Evolutionary conservation across 2,888 invertebrate genomes (phyloP).

Genomic region (Coleophora deauratella): DNA sequence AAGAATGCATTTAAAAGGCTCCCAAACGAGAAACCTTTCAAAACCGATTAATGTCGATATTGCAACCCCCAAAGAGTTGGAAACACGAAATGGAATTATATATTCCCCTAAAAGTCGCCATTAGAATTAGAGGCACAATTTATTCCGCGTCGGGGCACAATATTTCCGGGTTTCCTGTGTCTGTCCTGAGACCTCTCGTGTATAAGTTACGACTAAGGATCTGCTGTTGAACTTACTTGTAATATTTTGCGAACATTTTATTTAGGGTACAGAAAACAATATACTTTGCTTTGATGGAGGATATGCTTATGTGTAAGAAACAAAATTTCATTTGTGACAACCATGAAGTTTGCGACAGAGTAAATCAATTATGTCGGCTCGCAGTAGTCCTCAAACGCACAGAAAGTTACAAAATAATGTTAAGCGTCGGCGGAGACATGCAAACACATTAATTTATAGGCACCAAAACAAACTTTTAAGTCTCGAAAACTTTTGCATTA

Average conservation of each 20-base stretch:
- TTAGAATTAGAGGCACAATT: conserved; percentile 62
- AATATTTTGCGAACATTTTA: no score
- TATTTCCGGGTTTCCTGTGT: conserved; percentile 31
- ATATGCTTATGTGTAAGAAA: neutral
- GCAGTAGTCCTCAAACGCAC: conserved; percentile 15
- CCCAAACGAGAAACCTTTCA: conserved; percentile 58
- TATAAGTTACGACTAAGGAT: conserved; percentile 10
- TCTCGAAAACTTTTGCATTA: conserved; percentile 65
- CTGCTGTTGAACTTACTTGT: no score
- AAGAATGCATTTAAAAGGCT: conserved; percentile 43
- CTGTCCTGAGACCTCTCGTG: conserved; percentile 11
- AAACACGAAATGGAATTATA: conserved; percentile 68
- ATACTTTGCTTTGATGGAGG: no score
- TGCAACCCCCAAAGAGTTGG: conserved; percentile 64
- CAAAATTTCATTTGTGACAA: neutral
- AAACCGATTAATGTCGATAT: conserved; percentile 63
- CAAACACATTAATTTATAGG: conserved; percentile 68
- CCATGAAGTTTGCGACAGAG: no score
- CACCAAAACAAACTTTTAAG: conserved; percentile 59
- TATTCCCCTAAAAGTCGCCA: conserved; percentile 65
- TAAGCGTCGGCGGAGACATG: conserved; percentile 44
- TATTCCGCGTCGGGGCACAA: conserved; percentile 47
- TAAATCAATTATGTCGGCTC: no score
- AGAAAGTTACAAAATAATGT: conserved; percentile 32
- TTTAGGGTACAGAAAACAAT: no score